These are phyloP conservation scores for Danaus plexippus DNA, from an alignment of 1,140 invertebrate genomes.

Conservation along the genomic window DNA sequence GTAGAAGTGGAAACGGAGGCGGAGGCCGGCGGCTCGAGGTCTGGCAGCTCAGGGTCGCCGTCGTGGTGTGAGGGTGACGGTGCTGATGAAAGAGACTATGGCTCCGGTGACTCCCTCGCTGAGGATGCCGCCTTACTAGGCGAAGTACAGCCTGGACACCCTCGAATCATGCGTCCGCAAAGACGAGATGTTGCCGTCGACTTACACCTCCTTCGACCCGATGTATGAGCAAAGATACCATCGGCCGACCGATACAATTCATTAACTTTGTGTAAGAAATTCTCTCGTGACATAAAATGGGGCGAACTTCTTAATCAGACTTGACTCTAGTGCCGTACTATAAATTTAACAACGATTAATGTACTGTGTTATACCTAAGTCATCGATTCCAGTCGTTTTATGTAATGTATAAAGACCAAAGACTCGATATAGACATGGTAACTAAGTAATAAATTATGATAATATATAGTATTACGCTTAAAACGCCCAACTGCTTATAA, in stretches of 20 bases:
- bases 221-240: conserved; percentile 40
- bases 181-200: conserved; percentile 61
- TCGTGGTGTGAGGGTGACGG: conserved; percentile 70
- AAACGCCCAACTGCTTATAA: conserved; percentile 39
- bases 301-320: no score
- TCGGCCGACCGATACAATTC: not conserved
- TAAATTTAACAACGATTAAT: conserved; percentile 49
- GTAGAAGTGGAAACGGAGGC: conserved; percentile 61
- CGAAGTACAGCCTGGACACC: conserved; percentile 37
- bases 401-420: conserved; percentile 41
- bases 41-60: conserved; percentile 66
- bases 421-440: conserved; percentile 42
- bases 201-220: conserved; percentile 59
- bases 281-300: conserved; percentile 24
- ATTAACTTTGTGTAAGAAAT: conserved; percentile 24
- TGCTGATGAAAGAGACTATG: conserved; percentile 68
- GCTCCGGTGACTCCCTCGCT: conserved; percentile 66
- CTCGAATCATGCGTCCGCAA: conserved; percentile 45
- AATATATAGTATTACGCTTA: conserved; percentile 41
- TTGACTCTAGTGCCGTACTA: conserved; percentile 29
- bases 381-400: conserved; percentile 39
- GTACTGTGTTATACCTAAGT: conserved; percentile 35
- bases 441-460: conserved; percentile 22
- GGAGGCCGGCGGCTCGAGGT: conserved; percentile 44
- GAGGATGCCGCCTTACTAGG: conserved; percentile 73